A percentile compares a stretch with the other conserved stretches of the same genome.
These are phyloP conservation scores for Orgyia antiqua DNA, from an alignment of 2,888 invertebrate genomes.

Conservation along the genomic window DNA sequence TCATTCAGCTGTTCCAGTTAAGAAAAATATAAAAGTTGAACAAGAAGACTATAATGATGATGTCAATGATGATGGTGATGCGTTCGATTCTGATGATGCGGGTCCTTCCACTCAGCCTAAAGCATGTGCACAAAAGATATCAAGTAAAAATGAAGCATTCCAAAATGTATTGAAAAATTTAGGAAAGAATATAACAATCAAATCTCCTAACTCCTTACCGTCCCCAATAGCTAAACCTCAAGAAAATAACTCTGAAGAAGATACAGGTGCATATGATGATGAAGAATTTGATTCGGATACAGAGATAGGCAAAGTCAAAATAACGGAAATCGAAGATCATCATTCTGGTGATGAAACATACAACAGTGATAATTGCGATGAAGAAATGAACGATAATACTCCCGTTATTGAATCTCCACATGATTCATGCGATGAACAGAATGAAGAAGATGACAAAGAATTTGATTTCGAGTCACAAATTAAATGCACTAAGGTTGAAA, in stretches of 20 bases:
- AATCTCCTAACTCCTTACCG: conserved; percentile 46
- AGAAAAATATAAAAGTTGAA: conserved; percentile 13
- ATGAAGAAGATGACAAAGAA: conserved; percentile 30
- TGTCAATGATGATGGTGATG: conserved; percentile 9
- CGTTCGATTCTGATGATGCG: conserved; percentile 15
- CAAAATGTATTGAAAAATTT: conserved; percentile 52
- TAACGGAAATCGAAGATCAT: conserved; percentile 45
- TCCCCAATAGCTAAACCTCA: conserved; percentile 23
- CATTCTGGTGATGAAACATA: too few relatives aligned
- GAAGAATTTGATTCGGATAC: conserved; percentile 34
- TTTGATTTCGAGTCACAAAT: conserved; percentile 46
- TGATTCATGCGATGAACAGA: conserved; percentile 35
- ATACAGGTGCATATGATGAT: conserved; percentile 7
- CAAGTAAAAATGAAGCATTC: conserved; percentile 23
- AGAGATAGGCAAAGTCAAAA: conserved; percentile 40
- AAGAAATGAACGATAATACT: conserved; percentile 17
- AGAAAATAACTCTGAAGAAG: conserved; percentile 28
- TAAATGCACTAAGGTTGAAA: conserved; percentile 31
- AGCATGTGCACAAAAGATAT: conserved; percentile 17
- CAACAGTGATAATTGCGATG: conserved; percentile 26
- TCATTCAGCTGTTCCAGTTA: conserved; percentile 8
- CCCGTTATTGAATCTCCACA: conserved; percentile 46
- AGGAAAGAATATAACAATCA: conserved; percentile 55
- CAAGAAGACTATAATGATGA: conserved; percentile 16
- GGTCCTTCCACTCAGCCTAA: conserved; percentile 11